Evolutionary conservation across 1,140 invertebrate genomes (phyloP).

Genomic region (Trissolcus basalis): DNA sequence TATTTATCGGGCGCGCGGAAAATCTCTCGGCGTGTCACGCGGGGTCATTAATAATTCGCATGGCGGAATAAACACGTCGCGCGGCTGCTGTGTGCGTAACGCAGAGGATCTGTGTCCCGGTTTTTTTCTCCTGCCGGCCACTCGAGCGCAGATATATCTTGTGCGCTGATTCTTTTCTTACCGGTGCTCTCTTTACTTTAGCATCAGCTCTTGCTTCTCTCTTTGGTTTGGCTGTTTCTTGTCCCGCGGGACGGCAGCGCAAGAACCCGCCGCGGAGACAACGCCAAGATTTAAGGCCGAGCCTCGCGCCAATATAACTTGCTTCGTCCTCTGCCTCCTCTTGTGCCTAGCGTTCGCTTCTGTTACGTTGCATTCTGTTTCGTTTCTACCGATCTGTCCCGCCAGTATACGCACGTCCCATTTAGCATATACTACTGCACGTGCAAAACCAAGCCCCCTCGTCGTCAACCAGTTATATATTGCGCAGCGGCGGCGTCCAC

Average conservation of each 20-base stretch:
- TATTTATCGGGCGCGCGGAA: constrained; percentile 43
- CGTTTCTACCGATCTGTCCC: constrained; percentile 55
- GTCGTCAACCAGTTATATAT: constrained; percentile 30
- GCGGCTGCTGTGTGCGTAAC: constrained; percentile 73
- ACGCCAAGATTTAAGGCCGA: constrained; percentile 76
- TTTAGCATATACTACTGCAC: constrained; percentile 46
- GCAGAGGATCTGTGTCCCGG: constrained; percentile 63
- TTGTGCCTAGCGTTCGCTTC: constrained; percentile 68
- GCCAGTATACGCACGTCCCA: constrained; percentile 46
- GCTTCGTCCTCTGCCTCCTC: constrained; percentile 64
- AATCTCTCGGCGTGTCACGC: constrained; percentile 33
- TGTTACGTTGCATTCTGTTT: constrained; percentile 68
- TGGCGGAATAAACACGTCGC: constrained; percentile 58
- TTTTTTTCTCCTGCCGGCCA: constrained; percentile 32
- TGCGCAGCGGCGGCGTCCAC: constrained; percentile 2
- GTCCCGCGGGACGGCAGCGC: constrained; percentile 61
- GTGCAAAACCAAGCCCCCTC: constrained; percentile 31
- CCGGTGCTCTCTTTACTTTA: constrained; percentile 54
- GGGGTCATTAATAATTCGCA: constrained; percentile 56
- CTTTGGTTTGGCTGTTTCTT: constrained; percentile 25
- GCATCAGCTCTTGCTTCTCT: background rate
- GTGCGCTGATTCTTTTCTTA: constrained; percentile 15
- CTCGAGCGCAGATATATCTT: constrained; percentile 55
- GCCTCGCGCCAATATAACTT: constrained; percentile 76
- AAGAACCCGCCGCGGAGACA: constrained; percentile 73